phyloP scores from a whole-genome alignment of 2,797 vertebrate genomes.

The Channa striata region DNA sequence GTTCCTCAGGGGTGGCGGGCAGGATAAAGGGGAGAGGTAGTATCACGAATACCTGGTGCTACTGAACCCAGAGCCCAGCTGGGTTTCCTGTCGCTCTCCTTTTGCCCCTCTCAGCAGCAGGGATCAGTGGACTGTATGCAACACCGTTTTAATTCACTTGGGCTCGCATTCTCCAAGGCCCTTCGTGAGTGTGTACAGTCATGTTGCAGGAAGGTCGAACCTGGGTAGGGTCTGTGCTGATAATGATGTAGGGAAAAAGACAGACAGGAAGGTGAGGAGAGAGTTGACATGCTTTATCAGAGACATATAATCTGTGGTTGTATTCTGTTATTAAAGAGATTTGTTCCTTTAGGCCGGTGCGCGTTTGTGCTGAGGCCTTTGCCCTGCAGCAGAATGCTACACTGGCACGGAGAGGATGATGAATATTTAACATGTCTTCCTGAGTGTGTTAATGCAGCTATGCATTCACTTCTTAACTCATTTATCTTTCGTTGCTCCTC shows the following conservation, averaged over 20 bases:
- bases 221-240: constrained; percentile 30
- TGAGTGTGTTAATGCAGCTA: constrained; percentile 78
- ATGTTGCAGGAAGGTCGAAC: constrained; percentile 54
- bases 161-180: constrained; percentile 50
- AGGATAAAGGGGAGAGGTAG: constrained; percentile 39
- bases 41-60: constrained; percentile 59
- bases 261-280: constrained; percentile 2
- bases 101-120: constrained; percentile 45
- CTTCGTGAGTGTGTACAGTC: constrained; percentile 41
- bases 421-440: constrained; percentile 74
- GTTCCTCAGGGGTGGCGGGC: constrained; percentile 66
- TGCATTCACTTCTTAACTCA: constrained; percentile 81
- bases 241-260: constrained; percentile 29
- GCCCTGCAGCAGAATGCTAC: constrained; percentile 63
- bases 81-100: constrained; percentile 38
- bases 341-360: constrained; percentile 30
- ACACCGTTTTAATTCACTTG: constrained; percentile 43
- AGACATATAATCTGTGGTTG: constrained; percentile 14
- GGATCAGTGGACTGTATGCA: constrained; percentile 64
- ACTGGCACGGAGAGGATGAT: constrained; percentile 69
- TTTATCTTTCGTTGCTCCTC: constrained; percentile 78
- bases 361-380: constrained; percentile 55
- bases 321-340: constrained; percentile 41
- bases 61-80: constrained; percentile 48
- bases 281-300: constrained; percentile 16